phyloP scores from a whole-genome alignment of 2,888 invertebrate species.

The Bhutanitis thaidina region DNA sequence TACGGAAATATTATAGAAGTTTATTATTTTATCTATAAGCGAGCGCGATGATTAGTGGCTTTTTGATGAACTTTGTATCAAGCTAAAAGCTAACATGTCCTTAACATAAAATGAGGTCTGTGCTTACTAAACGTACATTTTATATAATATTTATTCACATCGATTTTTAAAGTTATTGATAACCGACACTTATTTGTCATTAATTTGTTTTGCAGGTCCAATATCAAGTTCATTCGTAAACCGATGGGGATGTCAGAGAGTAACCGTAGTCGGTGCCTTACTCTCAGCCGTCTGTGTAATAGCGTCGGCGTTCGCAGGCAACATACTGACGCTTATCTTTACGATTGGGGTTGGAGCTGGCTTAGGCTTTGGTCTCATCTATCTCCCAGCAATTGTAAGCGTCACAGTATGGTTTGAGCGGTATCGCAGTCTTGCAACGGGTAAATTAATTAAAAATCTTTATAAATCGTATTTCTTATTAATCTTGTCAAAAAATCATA shows the following conservation, averaged over 20 bases:
- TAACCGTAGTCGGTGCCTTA: conserved; percentile 93
- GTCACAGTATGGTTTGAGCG: conserved; percentile 99
- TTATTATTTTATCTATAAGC: too few relatives aligned
- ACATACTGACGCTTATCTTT: conserved; percentile 90
- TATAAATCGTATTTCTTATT: not conserved
- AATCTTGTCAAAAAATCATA: too few relatives aligned
- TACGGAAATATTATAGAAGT: too few relatives aligned
- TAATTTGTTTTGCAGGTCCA: conserved; percentile 84
- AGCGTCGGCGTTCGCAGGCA: conserved; percentile 89
- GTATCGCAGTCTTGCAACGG: conserved; percentile 95
- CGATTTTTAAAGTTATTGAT: too few relatives aligned
- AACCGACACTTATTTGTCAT: too few relatives aligned
- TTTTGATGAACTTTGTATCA: conserved; percentile 4
- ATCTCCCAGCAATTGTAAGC: conserved; percentile 98
- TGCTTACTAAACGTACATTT: too few relatives aligned
- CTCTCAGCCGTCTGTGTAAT: conserved; percentile 88
- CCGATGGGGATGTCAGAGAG: conserved; percentile 94
- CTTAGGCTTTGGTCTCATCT: conserved; percentile 97
- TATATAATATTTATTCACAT: too few relatives aligned
- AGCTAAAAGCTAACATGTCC: too few relatives aligned
- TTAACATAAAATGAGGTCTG: too few relatives aligned
- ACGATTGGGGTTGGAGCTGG: conserved; percentile 98
- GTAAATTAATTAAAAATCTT: conserved; percentile 34
- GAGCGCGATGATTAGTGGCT: not conserved
- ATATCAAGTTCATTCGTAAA: conserved; percentile 97